These are phyloP conservation scores for Octodonta nipae DNA, from an alignment of 2,888 invertebrate species.

Conservation along the genomic window DNA sequence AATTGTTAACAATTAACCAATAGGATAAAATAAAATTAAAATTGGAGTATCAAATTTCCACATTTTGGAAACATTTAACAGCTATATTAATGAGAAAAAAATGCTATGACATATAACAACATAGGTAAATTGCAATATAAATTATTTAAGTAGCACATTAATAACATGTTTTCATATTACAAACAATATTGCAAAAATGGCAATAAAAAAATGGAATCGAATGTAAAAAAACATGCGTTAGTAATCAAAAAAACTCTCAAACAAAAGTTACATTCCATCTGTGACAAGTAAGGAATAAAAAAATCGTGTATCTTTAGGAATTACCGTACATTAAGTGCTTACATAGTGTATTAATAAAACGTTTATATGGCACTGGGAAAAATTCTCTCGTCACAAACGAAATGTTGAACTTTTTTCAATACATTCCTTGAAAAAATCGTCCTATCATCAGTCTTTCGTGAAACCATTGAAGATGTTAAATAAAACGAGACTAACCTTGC, in stretches of 20 bases:
- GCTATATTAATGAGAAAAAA: constrained; percentile 23
- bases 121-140: constrained; percentile 21
- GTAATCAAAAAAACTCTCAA: too few relatives aligned
- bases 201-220: neutral
- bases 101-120: constrained; percentile 22
- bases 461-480: constrained; percentile 16
- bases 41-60: constrained; percentile 16
- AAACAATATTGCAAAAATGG: constrained; percentile 13
- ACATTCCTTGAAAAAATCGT: too few relatives aligned
- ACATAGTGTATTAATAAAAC: too few relatives aligned
- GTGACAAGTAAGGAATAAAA: too few relatives aligned
- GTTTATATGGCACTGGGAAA: too few relatives aligned
- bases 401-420: too few relatives aligned
- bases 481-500: constrained; percentile 18
- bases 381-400: too few relatives aligned
- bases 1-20: constrained; percentile 26
- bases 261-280: too few relatives aligned
- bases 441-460: constrained; percentile 26
- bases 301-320: too few relatives aligned
- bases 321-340: too few relatives aligned
- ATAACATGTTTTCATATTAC: constrained; percentile 18
- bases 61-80: constrained; percentile 20
- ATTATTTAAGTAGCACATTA: constrained; percentile 27
- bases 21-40: constrained; percentile 21
- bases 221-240: too few relatives aligned